Evolutionary conservation across 2,797 vertebrate genomes (phyloP), one percentile per base, ranked within the genome.

Genomic region (Xenopus petersii): DNA sequence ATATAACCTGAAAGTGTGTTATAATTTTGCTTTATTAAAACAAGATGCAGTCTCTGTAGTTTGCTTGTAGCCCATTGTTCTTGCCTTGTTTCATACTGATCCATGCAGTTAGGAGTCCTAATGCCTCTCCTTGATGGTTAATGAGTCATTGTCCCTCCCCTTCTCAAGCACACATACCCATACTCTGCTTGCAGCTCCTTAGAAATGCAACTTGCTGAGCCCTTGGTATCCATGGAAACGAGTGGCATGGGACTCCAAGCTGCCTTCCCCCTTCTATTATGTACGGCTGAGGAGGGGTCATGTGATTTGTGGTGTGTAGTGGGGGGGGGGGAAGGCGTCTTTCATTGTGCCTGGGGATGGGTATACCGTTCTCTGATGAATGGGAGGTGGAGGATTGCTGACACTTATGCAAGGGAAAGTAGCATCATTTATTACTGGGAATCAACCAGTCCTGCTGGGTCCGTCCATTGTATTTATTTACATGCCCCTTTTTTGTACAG

Each of bases 181-280:
- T 59, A 69, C 54, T 73, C 46, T 30, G 71, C 49, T 51, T 72
- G 65, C 65, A 78, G 65, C 42, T 79, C 66, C 76, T 73, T 74
- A 74, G 5, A 15, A 75, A 64, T 10, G 67, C 67, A 73, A 74
- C 73, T 74, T 46, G 77, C 73, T 83, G 76, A 73, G 66, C 70
- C 70, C 30, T 17, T 24, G 46, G 81, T 84, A 63, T 51, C 81
- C 83, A 82, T 84, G 79, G 84, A 70, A 77, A 85, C 75, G 0
- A 58, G 67, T 59, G 11, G 77, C 75, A 69, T 69, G 75, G 75
- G 79, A 79, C 74, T 82, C 70, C 79, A 73, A 67, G 59, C 64
- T 9, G 4, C 61, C 70, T 71, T 72, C 74, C 67, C 79, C 80
- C 78, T 70, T 66, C 67, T 67, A 73, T 77, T 70, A 67, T 73